Evolutionary conservation across 1,140 invertebrate species (phyloP).

Genomic region (Saxidomus purpurata): DNA sequence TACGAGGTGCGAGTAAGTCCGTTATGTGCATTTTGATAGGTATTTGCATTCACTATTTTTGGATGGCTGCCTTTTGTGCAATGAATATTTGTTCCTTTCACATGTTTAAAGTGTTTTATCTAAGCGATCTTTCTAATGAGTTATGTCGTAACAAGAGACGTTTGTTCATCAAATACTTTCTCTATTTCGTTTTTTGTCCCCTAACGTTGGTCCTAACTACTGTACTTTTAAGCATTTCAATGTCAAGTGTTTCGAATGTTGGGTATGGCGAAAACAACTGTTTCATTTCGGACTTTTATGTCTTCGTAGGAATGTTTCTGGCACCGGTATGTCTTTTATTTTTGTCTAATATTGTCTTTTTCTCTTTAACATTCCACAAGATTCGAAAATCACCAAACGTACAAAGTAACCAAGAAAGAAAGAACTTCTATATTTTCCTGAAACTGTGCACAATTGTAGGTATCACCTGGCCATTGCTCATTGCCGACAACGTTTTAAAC

Average conservation of each 20-base stretch:
- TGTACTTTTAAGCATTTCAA: neutral
- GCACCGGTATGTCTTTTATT: conserved; percentile 52
- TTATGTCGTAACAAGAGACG: neutral
- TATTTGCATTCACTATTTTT: conserved; percentile 95
- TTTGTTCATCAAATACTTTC: conserved; percentile 25
- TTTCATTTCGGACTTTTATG: conserved; percentile 59
- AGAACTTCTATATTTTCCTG: conserved; percentile 61
- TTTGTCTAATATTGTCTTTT: conserved; percentile 66
- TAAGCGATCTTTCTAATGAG: neutral
- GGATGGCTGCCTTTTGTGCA: conserved; percentile 97
- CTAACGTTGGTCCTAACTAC: neutral
- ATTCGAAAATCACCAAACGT: conserved; percentile 39
- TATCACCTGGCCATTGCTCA: conserved; percentile 88
- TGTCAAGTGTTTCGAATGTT: neutral
- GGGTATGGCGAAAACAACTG: conserved; percentile 66
- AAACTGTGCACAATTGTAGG: conserved; percentile 86
- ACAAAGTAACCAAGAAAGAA: neutral
- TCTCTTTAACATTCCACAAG: conserved; percentile 35
- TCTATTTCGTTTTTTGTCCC: conserved; percentile 23
- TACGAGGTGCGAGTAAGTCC: neutral
- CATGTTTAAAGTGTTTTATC: conserved; percentile 87
- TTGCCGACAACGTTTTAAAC: conserved; percentile 87
- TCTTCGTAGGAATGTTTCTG: conserved; percentile 49
- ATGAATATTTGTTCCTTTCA: conserved; percentile 94
- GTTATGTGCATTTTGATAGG: conserved; percentile 88